Evolutionary conservation across 2,888 invertebrate species (phyloP), one percentile per base, ranked within the genome.

Genomic region (Ophion slaviceki): DNA sequence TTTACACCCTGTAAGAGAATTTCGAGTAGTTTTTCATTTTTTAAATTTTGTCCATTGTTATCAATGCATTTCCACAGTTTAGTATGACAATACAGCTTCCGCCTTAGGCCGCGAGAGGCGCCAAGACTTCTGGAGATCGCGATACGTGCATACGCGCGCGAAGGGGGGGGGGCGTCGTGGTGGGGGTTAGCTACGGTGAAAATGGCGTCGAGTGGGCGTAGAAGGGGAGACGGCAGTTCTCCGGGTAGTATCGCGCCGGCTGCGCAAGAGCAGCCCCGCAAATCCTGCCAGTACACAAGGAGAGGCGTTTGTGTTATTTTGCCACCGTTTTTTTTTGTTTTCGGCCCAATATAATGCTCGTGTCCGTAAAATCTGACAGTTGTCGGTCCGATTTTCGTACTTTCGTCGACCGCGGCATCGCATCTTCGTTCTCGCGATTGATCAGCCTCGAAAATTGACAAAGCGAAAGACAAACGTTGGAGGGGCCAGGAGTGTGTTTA

Each of bases 221-320:
- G 88, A 85, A 88, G 90, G 91, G 90, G 88, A 88, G 83, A 87
- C 71, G 71, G 61, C 59, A 61, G 80, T 71, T 75, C 66, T 87
- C 88, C 87, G 87, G 87, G 89, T 89, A 88, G 90, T 91, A 89
- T 89, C 88, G 91, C 86, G 88, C 90, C 90, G 91, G 92, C 90
- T 91, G 92, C 92, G 92, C 92, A 90, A 90, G 90, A 90, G 91
- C 91, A 90, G 89, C 88, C 87, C 62, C 83, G 87, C 59, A 80
- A 86, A n/a, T 67, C 75, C 68, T 72, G 67, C 28, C 61, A 10
- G 28, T 28, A 32, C 10, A 53, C 11, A 74, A 45, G 64, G 40
- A 40, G 59, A 47, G 32, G 45, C 67, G 57, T 78, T 72, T 79
- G 64, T 72, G 59, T 47, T 32, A 40, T 28, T 62, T 77, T 61